Evolutionary conservation across 2,888 invertebrate genomes (phyloP), one percentile per base, ranked within the genome.

Genomic region (Hydroisotoma schaefferi): DNA sequence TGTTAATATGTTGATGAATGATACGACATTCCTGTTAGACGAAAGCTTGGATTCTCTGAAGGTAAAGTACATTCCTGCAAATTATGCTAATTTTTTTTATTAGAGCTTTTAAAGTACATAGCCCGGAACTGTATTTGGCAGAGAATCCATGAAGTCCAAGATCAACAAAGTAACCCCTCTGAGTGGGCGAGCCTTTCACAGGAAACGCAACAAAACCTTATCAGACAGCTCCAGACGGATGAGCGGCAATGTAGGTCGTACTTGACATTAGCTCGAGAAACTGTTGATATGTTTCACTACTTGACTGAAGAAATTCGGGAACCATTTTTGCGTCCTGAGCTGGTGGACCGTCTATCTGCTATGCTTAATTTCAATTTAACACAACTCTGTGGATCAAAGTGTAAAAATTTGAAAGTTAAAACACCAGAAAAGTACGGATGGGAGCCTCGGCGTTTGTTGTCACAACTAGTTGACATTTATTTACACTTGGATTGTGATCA

Each of bases 321-420:
- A 76, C 95, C 97, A 43, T 99, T 99, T 80, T 82, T 95, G 73
- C 85, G 91, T 65, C 88, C 94, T 1, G 95, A 94, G 80, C 81
- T 99, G 67, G 94, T 92, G 44, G 94, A 94, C 75, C 82, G 95
- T 55, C 83, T 99, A 59, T 94, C 97, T 57, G 94, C 97, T 59
- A 99, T 99, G 98, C 83, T 99, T 70, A 97, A 99, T 80, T 97
- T 94, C 78, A 99, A 99, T 80, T 82, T 99, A 69, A 90, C 92
- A 76, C 97, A 98, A 77, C 81, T 99, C 52, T 95, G 94, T 78
- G 95, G 97, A 10, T 88, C 93, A 48, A 95, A 95, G 79, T 97
- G 95, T 81, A 90, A 92, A 78, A 80, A 80, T 74, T 81, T 94
- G 63, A 93, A 93, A 82, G 95, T 97, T 54, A 86, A 88, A 59